Evolutionary conservation across 2,888 invertebrate species (phyloP), one percentile per base, ranked within the genome.

Genomic region (Amphiduros pacificus): DNA sequence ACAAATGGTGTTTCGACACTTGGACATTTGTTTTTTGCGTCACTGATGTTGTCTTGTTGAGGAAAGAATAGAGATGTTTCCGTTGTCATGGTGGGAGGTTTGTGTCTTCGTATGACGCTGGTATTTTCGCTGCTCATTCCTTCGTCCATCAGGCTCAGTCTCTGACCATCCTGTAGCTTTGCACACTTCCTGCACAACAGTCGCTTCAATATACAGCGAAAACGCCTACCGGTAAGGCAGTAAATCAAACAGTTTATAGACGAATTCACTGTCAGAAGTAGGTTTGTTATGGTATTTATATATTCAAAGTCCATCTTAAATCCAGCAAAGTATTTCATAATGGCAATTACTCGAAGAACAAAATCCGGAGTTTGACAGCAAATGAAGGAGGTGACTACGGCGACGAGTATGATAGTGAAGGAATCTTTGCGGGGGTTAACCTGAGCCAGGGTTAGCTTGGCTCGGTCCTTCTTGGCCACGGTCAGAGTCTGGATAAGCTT

Each of bases 231-330:
- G 28, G 58, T 58, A n/a, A 60, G 44, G 40, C 57, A 68, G 54
- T 71, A 71, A 49, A 71, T 62, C 26, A 70, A 55, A 51, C 66
- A 71, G 61, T 71, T 71, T 11, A 68, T 61, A 17, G 66, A 61
- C 3, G 71, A 71, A 55, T 71, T 71, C 24, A 70, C 24, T 0
- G 66, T 65, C 44, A 71, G 52, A 52, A 68, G 52, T 41, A 64
- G 36, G 60, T 71, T 71, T 44, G 61, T 60, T 28, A 67, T 28
- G n/a, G 62, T 50, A 9, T 49, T 62, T 27, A 32, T 29, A 59
- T 63, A 68, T 49, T 32, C 9, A 4, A 57, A 17, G 17, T 56
- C n/a, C 26, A 58, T 36, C 6, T 52, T 49, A 17, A 40, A 27
- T 11, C 49, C 55, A 5, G 55, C 29, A 26, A 55, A 58, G 9